phyloP scores from a whole-genome alignment of 2,797 vertebrate species.

The Emydoidea blandingii region DNA sequence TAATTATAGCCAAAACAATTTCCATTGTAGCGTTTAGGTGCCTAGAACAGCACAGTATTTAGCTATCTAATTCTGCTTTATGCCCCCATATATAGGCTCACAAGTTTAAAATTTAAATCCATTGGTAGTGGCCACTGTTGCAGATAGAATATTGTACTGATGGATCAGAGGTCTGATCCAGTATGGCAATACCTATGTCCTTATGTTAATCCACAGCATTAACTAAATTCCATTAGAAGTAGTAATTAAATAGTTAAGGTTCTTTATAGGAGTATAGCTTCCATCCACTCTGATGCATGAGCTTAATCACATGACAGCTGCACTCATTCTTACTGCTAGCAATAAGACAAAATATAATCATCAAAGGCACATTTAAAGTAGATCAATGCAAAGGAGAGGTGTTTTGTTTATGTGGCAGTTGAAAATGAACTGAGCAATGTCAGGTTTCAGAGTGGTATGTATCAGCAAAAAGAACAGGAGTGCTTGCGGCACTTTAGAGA shows the following conservation, averaged over 20 bases:
- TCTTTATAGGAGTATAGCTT: slow-evolving; percentile 1
- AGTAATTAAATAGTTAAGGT: neutral
- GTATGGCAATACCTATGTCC: neutral
- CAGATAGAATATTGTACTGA: neutral
- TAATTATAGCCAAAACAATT: neutral
- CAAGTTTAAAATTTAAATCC: neutral
- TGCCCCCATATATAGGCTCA: rapidly evolving
- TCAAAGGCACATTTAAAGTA: no score
- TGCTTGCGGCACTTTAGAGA: no score
- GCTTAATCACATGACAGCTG: neutral
- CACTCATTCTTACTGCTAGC: slow-evolving; percentile 2
- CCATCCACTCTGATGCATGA: neutral
- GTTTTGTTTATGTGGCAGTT: neutral
- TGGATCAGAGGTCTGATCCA: neutral
- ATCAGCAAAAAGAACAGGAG: no score
- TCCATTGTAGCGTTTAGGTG: rapidly evolving
- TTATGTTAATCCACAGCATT: neutral
- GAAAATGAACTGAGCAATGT: no score
- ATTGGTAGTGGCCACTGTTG: neutral
- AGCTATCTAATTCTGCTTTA: neutral
- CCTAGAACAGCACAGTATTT: neutral
- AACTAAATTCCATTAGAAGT: neutral
- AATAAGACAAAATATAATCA: slow-evolving; percentile 26
- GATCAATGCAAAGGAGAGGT: neutral
- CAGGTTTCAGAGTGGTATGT: no score